Evolutionary conservation across 2,113 vertebrate genomes (phyloP), one percentile per base, ranked within the genome.

Genomic region (Brachypteracias leptosomus): DNA sequence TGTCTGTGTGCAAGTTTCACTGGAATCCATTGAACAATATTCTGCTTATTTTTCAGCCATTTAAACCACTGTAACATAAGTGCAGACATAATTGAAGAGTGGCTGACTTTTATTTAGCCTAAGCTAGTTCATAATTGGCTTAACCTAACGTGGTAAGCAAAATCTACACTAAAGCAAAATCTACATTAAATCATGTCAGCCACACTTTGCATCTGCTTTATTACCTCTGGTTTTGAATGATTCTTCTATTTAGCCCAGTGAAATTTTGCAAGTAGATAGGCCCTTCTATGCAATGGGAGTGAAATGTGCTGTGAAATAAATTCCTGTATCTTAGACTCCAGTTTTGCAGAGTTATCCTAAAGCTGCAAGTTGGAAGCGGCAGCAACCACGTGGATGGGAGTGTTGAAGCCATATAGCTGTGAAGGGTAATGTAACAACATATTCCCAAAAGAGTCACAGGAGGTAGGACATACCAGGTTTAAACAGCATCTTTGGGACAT

Each of bases 351-450:
- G 28, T 51, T 57, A 21, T 36, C 59, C 47, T 79, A 67, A 84
- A 82, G n/a, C 49, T 88, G 75, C 51, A 70, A 44, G 33, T 12
- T 13, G 31, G 82, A 57, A 83, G 38, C 49, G 66, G 54, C 49
- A 49, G 38, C 0, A 4, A 29, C 49, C 14, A 8, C 4, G 0
- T 10, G 55, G 78, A 36, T 52, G 51, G 61, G 52, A 58, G 36
- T 0, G 4, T 38, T 49, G 72, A 76, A 86, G 59, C 36, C 13
- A 6, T 16, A 7, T 22, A 62, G 55, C 65, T 72, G 61, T 44
- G 63, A 88, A 68, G 28, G 44, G 40, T 40, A 11, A 66, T 28
- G 62, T 65, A 57, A 35, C 0, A 0, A 51, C 2, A 0, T 28
- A 16, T 38, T 76, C 71, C 78, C n/a, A 8, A 20, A 66, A 73